Conservation (phyloP, 2,888 invertebrate genomes). For the Lagria hirta region DNA sequence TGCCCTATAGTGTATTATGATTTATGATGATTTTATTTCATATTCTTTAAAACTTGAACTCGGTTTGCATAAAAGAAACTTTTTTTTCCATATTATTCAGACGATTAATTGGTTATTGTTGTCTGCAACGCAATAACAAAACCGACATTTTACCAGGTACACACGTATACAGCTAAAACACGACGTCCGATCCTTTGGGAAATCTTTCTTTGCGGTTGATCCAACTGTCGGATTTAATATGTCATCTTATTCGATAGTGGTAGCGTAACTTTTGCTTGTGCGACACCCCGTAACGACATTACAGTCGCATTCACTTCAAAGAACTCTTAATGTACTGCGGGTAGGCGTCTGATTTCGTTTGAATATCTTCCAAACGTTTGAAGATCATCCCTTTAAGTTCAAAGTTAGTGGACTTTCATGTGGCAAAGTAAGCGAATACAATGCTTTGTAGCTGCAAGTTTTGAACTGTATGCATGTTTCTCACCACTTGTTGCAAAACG, state of each 20-base stretch:
- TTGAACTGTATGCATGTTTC: constrained; percentile 16
- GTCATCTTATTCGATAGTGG: constrained; percentile 40
- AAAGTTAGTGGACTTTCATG: constrained; percentile 20
- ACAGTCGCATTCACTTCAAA: constrained; percentile 29
- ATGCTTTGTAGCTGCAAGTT: constrained; percentile 17
- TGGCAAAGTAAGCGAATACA: constrained; percentile 20
- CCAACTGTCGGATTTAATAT: constrained; percentile 42
- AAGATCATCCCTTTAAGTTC: constrained; percentile 21
- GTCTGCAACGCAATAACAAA: background rate
- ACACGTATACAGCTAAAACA: constrained; percentile 19
- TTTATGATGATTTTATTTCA: constrained; percentile 23
- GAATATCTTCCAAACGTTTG: constrained; percentile 27
- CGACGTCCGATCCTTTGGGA: constrained; percentile 35
- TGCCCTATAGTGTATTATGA: constrained; percentile 25
- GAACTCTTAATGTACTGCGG: constrained; percentile 29
- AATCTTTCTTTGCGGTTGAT: constrained; percentile 41
- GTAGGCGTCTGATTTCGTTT: constrained; percentile 24
- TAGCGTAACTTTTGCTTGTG: constrained; percentile 25
- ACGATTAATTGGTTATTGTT: background rate
- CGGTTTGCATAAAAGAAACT: too few species aligned
- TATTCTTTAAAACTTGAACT: constrained; percentile 22
- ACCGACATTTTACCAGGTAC: constrained; percentile 2
- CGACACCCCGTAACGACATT: constrained; percentile 30
- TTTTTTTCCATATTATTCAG: too few species aligned
- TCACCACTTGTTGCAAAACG: constrained; percentile 20